These are phyloP conservation scores for Bombylius discolor DNA, from an alignment of 2,888 invertebrate genomes.

Conservation along the genomic window DNA sequence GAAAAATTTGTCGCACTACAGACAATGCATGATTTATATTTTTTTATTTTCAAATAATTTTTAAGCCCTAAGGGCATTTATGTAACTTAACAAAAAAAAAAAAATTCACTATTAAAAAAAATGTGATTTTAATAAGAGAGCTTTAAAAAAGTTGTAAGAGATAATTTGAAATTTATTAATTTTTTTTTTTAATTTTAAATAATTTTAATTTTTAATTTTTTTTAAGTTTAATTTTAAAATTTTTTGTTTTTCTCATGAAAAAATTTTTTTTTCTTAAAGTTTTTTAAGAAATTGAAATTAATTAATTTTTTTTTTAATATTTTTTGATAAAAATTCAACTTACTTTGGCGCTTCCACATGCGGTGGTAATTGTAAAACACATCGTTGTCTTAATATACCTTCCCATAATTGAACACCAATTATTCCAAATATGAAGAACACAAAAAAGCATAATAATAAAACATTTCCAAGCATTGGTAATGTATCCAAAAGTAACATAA, in stretches of 20 bases:
- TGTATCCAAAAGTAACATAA: slow-evolving; percentile 96
- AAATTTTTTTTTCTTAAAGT: slow-evolving; percentile 12
- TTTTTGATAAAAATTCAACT: slow-evolving; percentile 34
- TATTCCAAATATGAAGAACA: slow-evolving; percentile 99
- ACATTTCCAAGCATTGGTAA: slow-evolving; percentile 99
- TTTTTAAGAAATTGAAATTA: background rate
- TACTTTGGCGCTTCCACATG: slow-evolving; percentile 63
- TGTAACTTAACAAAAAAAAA: no score
- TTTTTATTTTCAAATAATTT: no score
- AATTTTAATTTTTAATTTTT: no score
- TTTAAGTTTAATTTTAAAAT: no score
- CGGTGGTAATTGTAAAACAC: slow-evolving; percentile 64
- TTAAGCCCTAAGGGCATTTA: no score
- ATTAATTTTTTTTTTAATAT: background rate
- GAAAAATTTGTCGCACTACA: no score
- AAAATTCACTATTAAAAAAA: no score
- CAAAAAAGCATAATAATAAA: slow-evolving; percentile 95
- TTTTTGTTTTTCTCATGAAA: background rate
- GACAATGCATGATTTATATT: no score
- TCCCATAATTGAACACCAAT: slow-evolving; percentile 99
- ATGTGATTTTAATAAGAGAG: no score
- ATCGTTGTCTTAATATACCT: slow-evolving; percentile 88
- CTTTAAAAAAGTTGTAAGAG: no score
- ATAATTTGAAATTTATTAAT: no score
- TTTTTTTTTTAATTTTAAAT: no score